These are phyloP conservation scores for Parazoanthus swiftii DNA, from an alignment of 92 coral and sea anemone species.

Conservation along the genomic window DNA sequence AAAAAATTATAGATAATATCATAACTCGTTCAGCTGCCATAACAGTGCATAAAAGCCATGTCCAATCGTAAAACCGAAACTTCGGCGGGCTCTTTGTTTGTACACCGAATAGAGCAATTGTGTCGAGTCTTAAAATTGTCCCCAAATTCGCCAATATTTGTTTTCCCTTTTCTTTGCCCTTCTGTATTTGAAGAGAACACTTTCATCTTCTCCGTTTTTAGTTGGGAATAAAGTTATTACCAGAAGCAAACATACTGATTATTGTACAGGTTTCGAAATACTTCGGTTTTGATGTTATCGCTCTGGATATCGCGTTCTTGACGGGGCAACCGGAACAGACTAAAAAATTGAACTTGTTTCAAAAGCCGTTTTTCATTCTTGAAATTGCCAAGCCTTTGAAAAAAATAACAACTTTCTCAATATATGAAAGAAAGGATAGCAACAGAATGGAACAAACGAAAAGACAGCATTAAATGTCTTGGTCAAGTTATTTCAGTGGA, in stretches of 20 bases:
- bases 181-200: background rate
- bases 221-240: background rate
- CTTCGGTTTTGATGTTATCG: background rate
- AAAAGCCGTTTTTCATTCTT: background rate
- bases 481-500: background rate
- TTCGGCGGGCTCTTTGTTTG: background rate
- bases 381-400: background rate
- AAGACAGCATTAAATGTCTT: background rate
- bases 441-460: background rate
- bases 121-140: background rate
- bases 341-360: background rate
- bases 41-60: background rate
- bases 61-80: background rate
- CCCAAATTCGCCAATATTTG: background rate
- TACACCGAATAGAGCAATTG: background rate
- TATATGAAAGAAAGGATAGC: background rate
- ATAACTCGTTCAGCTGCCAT: background rate
- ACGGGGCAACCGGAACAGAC: constrained; percentile 18
- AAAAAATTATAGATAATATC: background rate
- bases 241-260: background rate
- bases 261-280: no score
- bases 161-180: background rate
- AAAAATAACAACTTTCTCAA: background rate
- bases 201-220: background rate
- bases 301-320: background rate